A percentile compares a stretch with the other conserved stretches of the same genome.
phyloP scores from a whole-genome alignment of 1,140 invertebrate species.

The Papilio helenus region DNA sequence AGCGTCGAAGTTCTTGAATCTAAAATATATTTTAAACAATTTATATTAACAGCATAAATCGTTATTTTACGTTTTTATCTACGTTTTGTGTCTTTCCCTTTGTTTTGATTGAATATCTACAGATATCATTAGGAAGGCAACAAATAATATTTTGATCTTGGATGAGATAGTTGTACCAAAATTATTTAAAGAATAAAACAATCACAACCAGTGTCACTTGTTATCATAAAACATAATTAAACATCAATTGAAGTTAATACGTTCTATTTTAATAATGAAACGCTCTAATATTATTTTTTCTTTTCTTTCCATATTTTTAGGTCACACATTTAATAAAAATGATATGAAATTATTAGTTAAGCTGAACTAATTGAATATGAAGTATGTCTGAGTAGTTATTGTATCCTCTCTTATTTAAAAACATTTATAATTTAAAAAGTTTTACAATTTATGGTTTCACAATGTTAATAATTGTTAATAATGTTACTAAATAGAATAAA shows the following conservation, averaged over 20 bases:
- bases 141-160: too few relatives aligned
- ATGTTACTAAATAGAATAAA: too few relatives aligned
- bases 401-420: neutral
- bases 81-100: neutral
- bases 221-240: neutral
- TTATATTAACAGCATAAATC: neutral
- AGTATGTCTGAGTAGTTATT: conserved; percentile 13
- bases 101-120: neutral
- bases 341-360: conserved; percentile 18
- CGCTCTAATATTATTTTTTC: neutral
- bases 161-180: too few relatives aligned
- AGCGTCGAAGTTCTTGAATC: conserved; percentile 34
- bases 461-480: too few relatives aligned
- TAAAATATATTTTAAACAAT: conserved; percentile 12
- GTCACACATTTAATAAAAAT: neutral
- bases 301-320: conserved; percentile 4
- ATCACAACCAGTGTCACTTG: too few relatives aligned
- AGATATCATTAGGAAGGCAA: too few relatives aligned
- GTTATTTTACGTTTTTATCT: neutral
- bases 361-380: conserved; percentile 1
- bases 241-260: neutral
- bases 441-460: neutral
- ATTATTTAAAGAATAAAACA: too few relatives aligned
- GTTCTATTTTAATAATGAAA: too few relatives aligned
- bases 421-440: neutral